Evolutionary conservation across 2,113 vertebrate species (phyloP), one percentile per base, ranked within the genome.

Genomic region (Progne subis): DNA sequence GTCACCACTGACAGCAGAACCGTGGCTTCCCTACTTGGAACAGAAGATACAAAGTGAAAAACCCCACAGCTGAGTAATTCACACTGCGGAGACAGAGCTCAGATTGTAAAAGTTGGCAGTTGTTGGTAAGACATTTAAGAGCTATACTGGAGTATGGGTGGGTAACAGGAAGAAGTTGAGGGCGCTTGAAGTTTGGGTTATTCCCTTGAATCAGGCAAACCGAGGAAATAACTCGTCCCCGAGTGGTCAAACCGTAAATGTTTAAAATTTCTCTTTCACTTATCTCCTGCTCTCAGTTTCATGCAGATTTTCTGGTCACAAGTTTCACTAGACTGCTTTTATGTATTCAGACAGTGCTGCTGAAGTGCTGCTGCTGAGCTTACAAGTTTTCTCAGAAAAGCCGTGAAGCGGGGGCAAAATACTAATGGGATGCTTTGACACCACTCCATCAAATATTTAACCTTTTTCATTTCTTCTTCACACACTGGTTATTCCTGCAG

Each of bases 391-490:
- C 82, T 68, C 90, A 83, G 90, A 90, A 92, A 94, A 97, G 59
- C 87, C 63, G 74, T 26, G 79, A 92, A 94, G 50, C 60, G 25
- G 79, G 61, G 72, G 37, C 64, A 90, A 96, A 83, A 92, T 78
- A 86, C 76, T 96, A 92, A 97, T 93, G 85, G 80, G 88, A 68
- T 93, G 64, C 53, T 97, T 71, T 92, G 92, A 96, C 86, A 96
- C 60, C 29, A 47, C 64, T 96, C 95, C 69, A 90, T 96, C 94
- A 95, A 96, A 95, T 95, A 96, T 95, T 95, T 96, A 95, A 94
- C 90, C 93, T 93, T 85, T 88, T 70, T 90, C 82, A 60, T 90
- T 95, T 90, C 88, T 96, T 85, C 76, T 90, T 94, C 82, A 78
- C 71, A 94, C 44, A 65, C 60, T 90, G 60, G 76, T 86, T 95